Percentiles rank a stretch among this genome's conserved stretches.
phyloP scores from a whole-genome alignment of 1,140 invertebrate species.

The Mamestra configurata region DNA sequence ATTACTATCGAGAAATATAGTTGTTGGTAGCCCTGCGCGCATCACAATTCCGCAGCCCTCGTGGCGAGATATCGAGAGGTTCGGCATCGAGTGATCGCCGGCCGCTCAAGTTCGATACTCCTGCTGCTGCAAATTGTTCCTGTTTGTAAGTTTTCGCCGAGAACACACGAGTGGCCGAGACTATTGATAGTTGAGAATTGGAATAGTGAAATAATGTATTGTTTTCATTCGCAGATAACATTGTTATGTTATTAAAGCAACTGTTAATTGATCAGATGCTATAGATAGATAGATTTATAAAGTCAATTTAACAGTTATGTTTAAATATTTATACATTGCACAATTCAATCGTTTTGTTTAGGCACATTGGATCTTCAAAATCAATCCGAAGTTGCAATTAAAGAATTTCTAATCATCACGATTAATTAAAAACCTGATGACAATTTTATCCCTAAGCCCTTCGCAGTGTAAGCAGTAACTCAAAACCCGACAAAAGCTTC shows the following conservation, averaged over 20 bases:
- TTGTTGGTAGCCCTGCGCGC: conserved; percentile 14
- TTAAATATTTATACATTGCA: no score
- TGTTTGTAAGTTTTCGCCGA: conserved; percentile 26
- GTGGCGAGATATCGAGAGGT: conserved; percentile 42
- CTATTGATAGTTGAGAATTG: background rate
- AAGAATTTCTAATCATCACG: background rate
- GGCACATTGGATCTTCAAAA: no score
- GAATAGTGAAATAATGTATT: background rate
- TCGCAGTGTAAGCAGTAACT: background rate
- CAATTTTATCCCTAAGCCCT: background rate
- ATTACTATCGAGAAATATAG: no score
- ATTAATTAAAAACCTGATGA: background rate
- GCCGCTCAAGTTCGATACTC: conserved; percentile 38
- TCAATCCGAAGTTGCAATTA: no score
- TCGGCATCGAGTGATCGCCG: conserved; percentile 39
- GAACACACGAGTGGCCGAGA: conserved; percentile 13
- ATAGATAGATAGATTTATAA: no score
- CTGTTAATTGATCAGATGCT: no score
- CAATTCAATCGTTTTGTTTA: no score
- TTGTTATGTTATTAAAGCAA: no score
- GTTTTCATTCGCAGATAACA: no score
- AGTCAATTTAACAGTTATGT: no score
- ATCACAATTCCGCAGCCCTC: conserved; percentile 33
- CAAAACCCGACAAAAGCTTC: background rate
- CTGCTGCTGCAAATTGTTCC: conserved; percentile 41